Evolutionary conservation across 2,113 vertebrate species (phyloP), one percentile per base, ranked within the genome.

Genomic region (Cricetomys ansorgei): DNA sequence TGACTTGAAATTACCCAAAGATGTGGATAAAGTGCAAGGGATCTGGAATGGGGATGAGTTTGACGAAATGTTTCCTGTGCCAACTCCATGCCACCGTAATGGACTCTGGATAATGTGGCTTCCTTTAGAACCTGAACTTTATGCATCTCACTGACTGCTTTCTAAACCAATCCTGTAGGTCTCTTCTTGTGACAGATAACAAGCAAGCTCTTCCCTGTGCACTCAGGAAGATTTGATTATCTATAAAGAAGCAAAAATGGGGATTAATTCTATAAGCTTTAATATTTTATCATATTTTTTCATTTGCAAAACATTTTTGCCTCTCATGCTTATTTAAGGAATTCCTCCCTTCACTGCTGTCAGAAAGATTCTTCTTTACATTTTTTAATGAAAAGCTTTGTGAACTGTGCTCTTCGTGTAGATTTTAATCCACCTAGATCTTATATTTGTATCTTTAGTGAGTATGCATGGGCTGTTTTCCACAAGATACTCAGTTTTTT

Each of bases 361-460:
- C 23, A 77, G 50, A 84, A 67, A 86, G 29, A 43, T 37, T 76
- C 64, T n/a, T 48, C 16, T 57, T 17, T 59, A 10, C 3, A 86
- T 55, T 84, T 92, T 59, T n/a, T n/a, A n/a, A 65, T 57, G 17
- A 70, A 86, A 94, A 94, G 15, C 10, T 79, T 67, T 83, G 77
- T 57, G 12, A 55, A 87, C 23, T 25, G 21, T 40, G 37, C 57
- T 31, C 62, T 83, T 87, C 13, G 50, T 88, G 43, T 62, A 83
- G 75, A 84, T 84, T 88, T 91, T 55, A 85, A 91, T 34, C 13
- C 25, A 90, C 55, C 29, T 29, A 53, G 34, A 45, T 55, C 79
- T 94, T n/a, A 3, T 55, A 92, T 90, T 77, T 87, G 29, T 77
- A 91, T 57, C 79, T 6, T 3, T 34, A 69, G 10, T 48, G 50